These are phyloP conservation scores for Macropus fuliginosus DNA, from an alignment of 2,797 vertebrate genomes.

Conservation along the genomic window DNA sequence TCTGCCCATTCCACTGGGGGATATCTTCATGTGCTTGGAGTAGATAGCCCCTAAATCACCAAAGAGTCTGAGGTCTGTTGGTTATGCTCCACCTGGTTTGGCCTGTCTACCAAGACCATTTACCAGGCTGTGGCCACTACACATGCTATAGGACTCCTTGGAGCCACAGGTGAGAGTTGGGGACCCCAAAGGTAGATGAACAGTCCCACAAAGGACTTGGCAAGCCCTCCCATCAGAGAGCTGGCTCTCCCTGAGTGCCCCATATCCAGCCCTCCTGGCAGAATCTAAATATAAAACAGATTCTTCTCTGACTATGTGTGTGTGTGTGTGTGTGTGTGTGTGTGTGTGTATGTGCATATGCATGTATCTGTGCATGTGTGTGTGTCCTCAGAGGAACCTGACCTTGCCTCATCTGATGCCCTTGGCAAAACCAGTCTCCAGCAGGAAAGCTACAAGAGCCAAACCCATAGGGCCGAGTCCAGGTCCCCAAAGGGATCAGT, in stretches of 20 bases:
- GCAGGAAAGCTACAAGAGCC: neutral
- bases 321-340: neutral
- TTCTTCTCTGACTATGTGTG: neutral
- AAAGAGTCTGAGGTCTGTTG: neutral
- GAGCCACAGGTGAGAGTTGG: neutral
- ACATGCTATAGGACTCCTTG: neutral
- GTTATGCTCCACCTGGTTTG: neutral
- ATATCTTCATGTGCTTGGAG: neutral
- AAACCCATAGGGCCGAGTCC: fast-evolving
- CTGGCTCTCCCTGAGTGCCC: neutral
- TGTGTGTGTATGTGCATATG: fast-evolving
- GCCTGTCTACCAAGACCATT: neutral
- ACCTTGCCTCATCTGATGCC: neutral
- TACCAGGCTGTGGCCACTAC: neutral
- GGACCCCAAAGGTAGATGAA: neutral
- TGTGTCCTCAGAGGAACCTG: neutral
- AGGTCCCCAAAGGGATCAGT: neutral
- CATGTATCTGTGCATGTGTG: fast-evolving
- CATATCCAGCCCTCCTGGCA: neutral
- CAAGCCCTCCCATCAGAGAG: neutral
- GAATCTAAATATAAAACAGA: neutral
- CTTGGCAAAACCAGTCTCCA: neutral
- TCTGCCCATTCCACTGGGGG: neutral
- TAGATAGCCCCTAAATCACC: neutral
- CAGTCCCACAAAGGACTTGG: neutral